These are phyloP conservation scores for Lumbricus terrestris DNA, from an alignment of 2,888 invertebrate genomes.

Conservation along the genomic window DNA sequence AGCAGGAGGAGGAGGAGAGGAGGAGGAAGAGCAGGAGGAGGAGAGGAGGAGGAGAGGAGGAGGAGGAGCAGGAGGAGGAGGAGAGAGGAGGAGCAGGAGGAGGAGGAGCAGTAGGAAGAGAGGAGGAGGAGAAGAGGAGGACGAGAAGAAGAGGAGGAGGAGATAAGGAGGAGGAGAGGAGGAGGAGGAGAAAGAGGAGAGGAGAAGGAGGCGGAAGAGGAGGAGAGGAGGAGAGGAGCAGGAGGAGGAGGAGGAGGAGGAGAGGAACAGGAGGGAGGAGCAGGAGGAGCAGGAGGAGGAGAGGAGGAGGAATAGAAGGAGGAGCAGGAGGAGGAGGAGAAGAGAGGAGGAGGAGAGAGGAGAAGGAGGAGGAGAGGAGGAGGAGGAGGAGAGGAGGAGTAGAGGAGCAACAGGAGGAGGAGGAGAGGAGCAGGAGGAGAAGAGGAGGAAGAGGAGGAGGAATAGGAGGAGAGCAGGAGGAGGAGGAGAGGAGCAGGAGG, in stretches of 20 bases:
- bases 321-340: background rate
- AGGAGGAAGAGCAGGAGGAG: background rate
- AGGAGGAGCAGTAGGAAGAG: background rate
- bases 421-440: background rate
- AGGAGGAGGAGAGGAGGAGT: background rate
- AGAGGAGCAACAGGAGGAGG: too few species aligned
- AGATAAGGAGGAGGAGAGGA: too few species aligned
- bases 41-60: background rate
- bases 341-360: background rate
- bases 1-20: background rate
- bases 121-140: background rate
- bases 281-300: background rate
- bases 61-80: background rate
- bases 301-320: too few species aligned
- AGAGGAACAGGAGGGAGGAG: too few species aligned
- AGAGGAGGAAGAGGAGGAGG: background rate
- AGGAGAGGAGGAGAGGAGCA: background rate
- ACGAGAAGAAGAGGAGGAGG: background rate
- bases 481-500: background rate
- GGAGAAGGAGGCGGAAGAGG: background rate
- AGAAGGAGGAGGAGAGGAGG: background rate
- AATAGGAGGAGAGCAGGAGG: background rate
- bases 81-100: too few species aligned
- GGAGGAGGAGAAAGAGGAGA: too few species aligned
- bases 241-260: too few species aligned